Percentiles rank a stretch among this genome's conserved stretches.
These are phyloP conservation scores for Sitta europaea DNA, from an alignment of 2,113 vertebrate genomes.

Conservation along the genomic window DNA sequence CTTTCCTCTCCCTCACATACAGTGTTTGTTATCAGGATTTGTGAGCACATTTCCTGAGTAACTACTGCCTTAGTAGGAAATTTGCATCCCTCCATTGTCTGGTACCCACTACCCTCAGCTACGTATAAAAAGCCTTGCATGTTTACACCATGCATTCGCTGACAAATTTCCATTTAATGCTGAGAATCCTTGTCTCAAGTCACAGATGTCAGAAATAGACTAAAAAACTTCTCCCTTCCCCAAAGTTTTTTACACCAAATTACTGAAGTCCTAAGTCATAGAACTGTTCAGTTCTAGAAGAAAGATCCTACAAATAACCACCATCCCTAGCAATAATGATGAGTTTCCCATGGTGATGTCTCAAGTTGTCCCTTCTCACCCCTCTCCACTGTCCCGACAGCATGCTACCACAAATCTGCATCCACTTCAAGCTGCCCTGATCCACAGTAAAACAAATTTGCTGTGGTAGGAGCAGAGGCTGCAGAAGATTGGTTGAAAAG, in stretches of 20 bases:
- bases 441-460: not conserved
- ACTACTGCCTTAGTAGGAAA: not conserved
- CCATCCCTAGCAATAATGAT: not conserved
- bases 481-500: not conserved
- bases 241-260: not conserved
- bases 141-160: not conserved
- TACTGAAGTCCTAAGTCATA: not conserved
- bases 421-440: not conserved
- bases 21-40: not conserved
- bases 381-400: not conserved
- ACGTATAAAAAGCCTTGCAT: not conserved
- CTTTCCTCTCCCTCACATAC: not conserved
- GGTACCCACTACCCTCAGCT: not conserved
- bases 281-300: not conserved
- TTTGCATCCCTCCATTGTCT: constrained; percentile 43
- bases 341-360: not conserved
- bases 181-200: not conserved
- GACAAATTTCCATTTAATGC: not conserved
- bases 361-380: not conserved
- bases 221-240: not conserved
- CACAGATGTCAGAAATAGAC: not conserved
- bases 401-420: not conserved
- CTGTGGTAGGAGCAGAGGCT: not conserved
- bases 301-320: not conserved
- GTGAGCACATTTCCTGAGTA: constrained; percentile 45